Evolutionary conservation across 2,888 invertebrate species (phyloP).

Genomic region (Drosophila putrida): DNA sequence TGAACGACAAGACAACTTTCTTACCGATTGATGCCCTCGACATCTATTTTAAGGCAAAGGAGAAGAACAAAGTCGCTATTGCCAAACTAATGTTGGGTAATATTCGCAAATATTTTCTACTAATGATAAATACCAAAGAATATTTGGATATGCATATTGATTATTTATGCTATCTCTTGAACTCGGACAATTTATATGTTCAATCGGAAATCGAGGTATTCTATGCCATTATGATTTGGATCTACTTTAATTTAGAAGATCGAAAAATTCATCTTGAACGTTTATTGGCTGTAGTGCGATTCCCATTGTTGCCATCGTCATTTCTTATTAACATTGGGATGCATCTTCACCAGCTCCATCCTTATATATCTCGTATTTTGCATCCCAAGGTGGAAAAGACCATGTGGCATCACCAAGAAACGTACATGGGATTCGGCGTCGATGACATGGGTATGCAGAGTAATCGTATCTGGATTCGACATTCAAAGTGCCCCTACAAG

Average conservation of each 20-base stretch:
- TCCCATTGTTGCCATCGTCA: neutral
- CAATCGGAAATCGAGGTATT: constrained; percentile 17
- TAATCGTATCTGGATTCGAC: neutral
- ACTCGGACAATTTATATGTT: neutral
- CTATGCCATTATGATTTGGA: constrained; percentile 2
- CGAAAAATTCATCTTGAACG: neutral
- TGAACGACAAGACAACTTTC: neutral
- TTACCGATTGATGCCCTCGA: neutral
- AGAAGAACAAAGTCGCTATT: neutral
- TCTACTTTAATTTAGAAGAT: neutral
- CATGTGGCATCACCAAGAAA: constrained; percentile 1
- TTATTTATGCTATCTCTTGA: neutral
- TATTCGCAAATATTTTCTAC: constrained; percentile 3
- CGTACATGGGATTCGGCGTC: neutral
- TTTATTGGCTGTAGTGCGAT: neutral
- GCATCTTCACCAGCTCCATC: neutral
- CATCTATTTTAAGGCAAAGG: neutral
- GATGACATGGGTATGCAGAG: neutral
- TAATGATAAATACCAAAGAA: constrained; percentile 3
- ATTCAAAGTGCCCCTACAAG: constrained; percentile 3
- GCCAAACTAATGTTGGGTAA: neutral
- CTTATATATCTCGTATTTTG: neutral
- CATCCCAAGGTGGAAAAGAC: neutral
- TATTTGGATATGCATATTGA: neutral
- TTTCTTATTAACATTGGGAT: neutral